Percentiles rank a stretch among this genome's conserved stretches.
phyloP scores from a whole-genome alignment of 1,140 invertebrate genomes.

The Meloidogyne hapla region DNA sequence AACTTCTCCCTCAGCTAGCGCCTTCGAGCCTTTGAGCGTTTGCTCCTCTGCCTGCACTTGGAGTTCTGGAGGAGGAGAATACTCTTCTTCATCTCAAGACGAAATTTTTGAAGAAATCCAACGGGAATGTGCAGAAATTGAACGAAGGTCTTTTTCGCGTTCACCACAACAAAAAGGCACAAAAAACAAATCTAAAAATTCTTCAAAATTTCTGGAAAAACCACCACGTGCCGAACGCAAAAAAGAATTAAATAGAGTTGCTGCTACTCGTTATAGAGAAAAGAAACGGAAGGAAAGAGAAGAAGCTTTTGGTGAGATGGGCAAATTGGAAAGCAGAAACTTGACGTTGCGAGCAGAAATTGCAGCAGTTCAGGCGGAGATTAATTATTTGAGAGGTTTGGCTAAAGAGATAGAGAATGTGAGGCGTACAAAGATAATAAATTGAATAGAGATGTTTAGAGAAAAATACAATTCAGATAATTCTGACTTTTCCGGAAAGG shows the following conservation, averaged over 20 bases:
- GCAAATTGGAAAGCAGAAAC: slow-evolving; percentile 37
- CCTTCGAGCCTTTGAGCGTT: slow-evolving; percentile 30
- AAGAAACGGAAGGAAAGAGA: slow-evolving; percentile 48
- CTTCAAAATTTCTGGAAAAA: neutral
- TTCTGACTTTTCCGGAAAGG: too few species aligned
- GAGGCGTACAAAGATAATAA: neutral
- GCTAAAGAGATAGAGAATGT: slow-evolving; percentile 38
- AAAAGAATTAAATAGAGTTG: slow-evolving; percentile 47
- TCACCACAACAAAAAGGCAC: neutral
- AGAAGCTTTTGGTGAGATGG: slow-evolving; percentile 23
- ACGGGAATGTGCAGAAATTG: slow-evolving; percentile 47
- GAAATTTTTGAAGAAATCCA: slow-evolving; percentile 46
- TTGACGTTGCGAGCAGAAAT: slow-evolving; percentile 24
- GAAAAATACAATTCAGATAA: too few species aligned
- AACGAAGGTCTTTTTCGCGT: slow-evolving; percentile 35
- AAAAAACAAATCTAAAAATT: neutral
- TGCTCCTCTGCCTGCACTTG: slow-evolving; percentile 27
- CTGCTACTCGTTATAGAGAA: slow-evolving; percentile 47
- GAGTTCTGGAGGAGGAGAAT: slow-evolving; percentile 29
- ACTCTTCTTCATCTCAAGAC: slow-evolving; percentile 33
- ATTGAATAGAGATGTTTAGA: neutral
- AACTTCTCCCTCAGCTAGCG: slow-evolving; percentile 9
- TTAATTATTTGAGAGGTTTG: slow-evolving; percentile 39
- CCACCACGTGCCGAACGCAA: slow-evolving; percentile 32
- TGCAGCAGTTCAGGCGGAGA: slow-evolving; percentile 36